Base-by-base conservation (phyloP, 2,113 vertebrate species). In the Phrynosoma platyrhinos region DNA sequence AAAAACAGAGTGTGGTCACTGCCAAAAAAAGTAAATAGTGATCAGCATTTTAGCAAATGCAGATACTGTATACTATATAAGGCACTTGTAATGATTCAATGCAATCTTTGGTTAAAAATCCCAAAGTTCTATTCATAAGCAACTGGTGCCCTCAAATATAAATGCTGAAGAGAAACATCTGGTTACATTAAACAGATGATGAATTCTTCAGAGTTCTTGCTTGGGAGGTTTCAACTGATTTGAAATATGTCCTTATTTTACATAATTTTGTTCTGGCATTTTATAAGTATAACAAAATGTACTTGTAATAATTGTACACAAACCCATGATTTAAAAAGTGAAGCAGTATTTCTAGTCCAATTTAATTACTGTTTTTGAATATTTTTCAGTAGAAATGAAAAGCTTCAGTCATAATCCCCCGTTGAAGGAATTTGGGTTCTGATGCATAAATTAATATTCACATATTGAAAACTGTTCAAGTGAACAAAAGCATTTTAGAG, bases 361-460 rank as follows among this genome's bases (percentile, higher is more conserved):
- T 92, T 82, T 77, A 20, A 47, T 80, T 87, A 66, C 87, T 90
- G 90, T 88, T 91, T 92, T 79, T 91, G 87, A 91, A 90, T 91
- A 89, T 90, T 80, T 84, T 58, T 88, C 36, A 13, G 9, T 78
- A 82, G 90, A 88, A 69, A 76, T 91, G 86, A 94, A 94, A 92
- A 88, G 91, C 88, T 80, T 77, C 82, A 84, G 83, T 71, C 82
- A 64, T 89, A 88, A 7, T 88, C 84, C n/a, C 36, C 69, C 5
- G 71, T 79, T 89, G 4, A 5, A 90, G 75, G 87, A 94, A 93
- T n/a, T 32, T 76, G 86, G 74, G 69, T 81, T 91, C 68, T 84
- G 77, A 79, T n/a, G 82, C 89, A 68, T 55, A 92, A 80, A 95
- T 94, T 91, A 94, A 93, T 94, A 94, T 94, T 94, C 94, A 89